A percentile compares a stretch with the other conserved stretches of the same genome.
Evolutionary conservation across 2,113 vertebrate species (phyloP).

Genomic region (Guaruba guarouba): DNA sequence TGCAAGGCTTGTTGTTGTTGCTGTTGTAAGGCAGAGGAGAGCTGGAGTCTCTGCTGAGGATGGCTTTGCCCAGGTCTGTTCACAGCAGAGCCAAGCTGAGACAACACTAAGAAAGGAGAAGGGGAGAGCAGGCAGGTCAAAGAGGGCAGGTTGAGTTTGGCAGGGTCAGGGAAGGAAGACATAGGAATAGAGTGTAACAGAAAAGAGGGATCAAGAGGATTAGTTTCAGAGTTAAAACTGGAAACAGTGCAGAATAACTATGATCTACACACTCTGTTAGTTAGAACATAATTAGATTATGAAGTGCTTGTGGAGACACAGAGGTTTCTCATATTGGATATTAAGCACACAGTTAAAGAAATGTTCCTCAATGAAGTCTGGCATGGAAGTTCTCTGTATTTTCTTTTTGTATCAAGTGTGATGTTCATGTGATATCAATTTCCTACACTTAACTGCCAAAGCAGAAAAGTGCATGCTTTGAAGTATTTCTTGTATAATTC

Average conservation of each 20-base stretch:
- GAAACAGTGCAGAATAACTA: constrained; percentile 53
- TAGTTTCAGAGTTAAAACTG: constrained; percentile 74
- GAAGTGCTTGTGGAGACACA: constrained; percentile 40
- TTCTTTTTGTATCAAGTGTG: neutral
- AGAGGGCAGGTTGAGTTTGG: constrained; percentile 55
- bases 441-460: neutral
- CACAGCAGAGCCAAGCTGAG: constrained; percentile 97
- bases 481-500: neutral
- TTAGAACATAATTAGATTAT: constrained; percentile 25
- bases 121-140: constrained; percentile 75
- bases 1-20: constrained; percentile 78
- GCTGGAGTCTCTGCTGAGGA: constrained; percentile 93
- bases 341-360: constrained; percentile 27
- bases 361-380: constrained; percentile 41
- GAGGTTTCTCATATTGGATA: neutral
- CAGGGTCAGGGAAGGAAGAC: constrained; percentile 66
- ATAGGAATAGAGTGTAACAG: constrained; percentile 74
- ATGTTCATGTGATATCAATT: neutral
- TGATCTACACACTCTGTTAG: constrained; percentile 53
- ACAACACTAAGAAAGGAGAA: constrained; percentile 88
- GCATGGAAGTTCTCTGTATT: neutral
- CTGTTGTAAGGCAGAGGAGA: constrained; percentile 81
- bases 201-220: constrained; percentile 75
- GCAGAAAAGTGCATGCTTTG: neutral
- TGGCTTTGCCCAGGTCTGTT: constrained; percentile 92